Evolutionary conservation across 2,113 vertebrate genomes (phyloP), one percentile per base, ranked within the genome.

Genomic region (Chaetodon auriga): DNA sequence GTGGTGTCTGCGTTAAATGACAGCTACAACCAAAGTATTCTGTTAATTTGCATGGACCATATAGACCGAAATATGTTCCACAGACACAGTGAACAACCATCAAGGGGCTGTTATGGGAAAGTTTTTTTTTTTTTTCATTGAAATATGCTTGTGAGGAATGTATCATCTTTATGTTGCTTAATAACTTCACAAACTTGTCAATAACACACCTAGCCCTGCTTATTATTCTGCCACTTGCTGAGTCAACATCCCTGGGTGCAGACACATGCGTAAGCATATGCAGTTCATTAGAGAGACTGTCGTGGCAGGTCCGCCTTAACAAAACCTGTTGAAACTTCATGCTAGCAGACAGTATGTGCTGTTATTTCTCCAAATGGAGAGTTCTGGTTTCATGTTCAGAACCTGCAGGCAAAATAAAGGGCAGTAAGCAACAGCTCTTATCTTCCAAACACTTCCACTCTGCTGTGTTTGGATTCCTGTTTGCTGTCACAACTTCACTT

Each of bases 401-500:
- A 35, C 18, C 23, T 68, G 64, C 43, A 54, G 63, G 73, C 79
- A 66, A 81, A 80, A 76, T 57, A 85, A 58, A 45, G 51, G 55
- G 38, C 68, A 66, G 14, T 30, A 62, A 49, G 41, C 78, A 55
- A 53, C 46, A 51, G 36, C 38, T 84, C 41, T 81, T 7, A 77
- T 78, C 75, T 85, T 2, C 0, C 14, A 25, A 71, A 73, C n/a
- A 38, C 61, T 46, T 80, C 3, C 23, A 35, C 58, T 81, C n/a
- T 60, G 64, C 23, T 64, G 46, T 75, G 36, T 84, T 79, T 81
- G 23, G 35, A 51, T 68, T 13, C 45, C 68, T 82, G 86, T 93
- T 92, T 93, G 78, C 75, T 92, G 84, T 88, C 86, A 92, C 68
- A 91, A 92, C 91, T 86, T 80, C 1, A 10, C 55, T 79, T 68